These are phyloP conservation scores for Mayetiola destructor DNA, from an alignment of 2,888 invertebrate species.

Conservation along the genomic window DNA sequence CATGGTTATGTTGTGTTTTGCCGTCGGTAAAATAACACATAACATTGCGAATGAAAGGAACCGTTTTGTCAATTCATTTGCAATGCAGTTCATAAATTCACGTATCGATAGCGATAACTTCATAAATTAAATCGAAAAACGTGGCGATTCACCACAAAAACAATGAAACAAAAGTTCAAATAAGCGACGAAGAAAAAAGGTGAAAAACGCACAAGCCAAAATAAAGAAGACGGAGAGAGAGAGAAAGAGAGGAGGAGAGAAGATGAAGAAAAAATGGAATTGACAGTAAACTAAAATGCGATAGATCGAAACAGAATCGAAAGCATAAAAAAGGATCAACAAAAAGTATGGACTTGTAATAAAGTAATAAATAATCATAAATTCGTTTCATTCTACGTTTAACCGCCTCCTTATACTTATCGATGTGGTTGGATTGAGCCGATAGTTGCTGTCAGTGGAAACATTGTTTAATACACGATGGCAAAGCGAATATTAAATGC, in stretches of 20 bases:
- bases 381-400: conserved; percentile 4
- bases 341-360: conserved; percentile 5
- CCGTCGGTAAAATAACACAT: conserved; percentile 4
- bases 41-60: too few relatives aligned
- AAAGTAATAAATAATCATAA: conserved; percentile 13
- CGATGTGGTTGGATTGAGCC: too few relatives aligned
- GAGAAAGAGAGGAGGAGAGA: not conserved
- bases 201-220: not conserved
- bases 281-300: not conserved
- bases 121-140: too few relatives aligned
- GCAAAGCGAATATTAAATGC: not conserved
- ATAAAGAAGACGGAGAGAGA: not conserved
- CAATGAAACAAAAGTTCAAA: too few relatives aligned
- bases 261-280: not conserved
- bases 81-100: too few relatives aligned
- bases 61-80: too few relatives aligned
- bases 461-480: too few relatives aligned
- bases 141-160: too few relatives aligned
- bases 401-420: conserved; percentile 4
- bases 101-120: conserved; percentile 3
- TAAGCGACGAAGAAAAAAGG: too few relatives aligned
- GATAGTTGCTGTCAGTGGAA: too few relatives aligned
- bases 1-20: not conserved
- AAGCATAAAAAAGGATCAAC: conserved; percentile 1
- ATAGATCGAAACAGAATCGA: not conserved